These are phyloP conservation scores for Argopecten irradians DNA, from an alignment of 1,140 invertebrate genomes.

Conservation along the genomic window DNA sequence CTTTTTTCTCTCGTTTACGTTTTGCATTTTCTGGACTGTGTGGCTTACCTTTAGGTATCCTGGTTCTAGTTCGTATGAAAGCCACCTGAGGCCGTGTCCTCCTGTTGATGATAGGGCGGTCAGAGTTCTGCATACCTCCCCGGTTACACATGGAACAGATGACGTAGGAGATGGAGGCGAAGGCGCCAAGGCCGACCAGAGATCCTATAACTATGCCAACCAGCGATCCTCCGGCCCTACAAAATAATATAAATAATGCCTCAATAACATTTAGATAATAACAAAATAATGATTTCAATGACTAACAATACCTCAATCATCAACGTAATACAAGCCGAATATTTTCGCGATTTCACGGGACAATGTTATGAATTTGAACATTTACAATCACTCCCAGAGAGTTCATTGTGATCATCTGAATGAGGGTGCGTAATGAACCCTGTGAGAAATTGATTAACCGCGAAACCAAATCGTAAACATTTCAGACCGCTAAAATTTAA, in stretches of 20 bases:
- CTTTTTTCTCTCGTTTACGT: not conserved
- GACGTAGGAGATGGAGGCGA: not conserved
- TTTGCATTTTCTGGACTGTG: not conserved
- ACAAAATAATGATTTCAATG: no score
- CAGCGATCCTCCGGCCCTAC: not conserved
- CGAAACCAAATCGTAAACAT: no score
- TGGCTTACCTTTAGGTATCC: not conserved
- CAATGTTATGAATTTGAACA: no score
- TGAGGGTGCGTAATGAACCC: no score
- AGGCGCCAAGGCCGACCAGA: not conserved
- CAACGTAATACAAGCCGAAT: no score
- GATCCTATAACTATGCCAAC: not conserved
- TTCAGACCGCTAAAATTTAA: no score
- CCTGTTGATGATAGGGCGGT: not conserved
- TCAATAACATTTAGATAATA: no score
- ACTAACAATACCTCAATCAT: no score
- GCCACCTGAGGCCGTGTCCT: not conserved
- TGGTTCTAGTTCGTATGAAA: not conserved
- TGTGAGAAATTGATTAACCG: no score
- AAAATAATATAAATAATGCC: not conserved
- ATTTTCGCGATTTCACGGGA: no score
- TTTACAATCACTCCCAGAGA: no score
- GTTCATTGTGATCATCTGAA: no score
- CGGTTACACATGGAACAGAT: not conserved
- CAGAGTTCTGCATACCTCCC: not conserved